These are phyloP conservation scores for Bovichtus diacanthus DNA, from an alignment of 2,797 vertebrate species.

Conservation along the genomic window DNA sequence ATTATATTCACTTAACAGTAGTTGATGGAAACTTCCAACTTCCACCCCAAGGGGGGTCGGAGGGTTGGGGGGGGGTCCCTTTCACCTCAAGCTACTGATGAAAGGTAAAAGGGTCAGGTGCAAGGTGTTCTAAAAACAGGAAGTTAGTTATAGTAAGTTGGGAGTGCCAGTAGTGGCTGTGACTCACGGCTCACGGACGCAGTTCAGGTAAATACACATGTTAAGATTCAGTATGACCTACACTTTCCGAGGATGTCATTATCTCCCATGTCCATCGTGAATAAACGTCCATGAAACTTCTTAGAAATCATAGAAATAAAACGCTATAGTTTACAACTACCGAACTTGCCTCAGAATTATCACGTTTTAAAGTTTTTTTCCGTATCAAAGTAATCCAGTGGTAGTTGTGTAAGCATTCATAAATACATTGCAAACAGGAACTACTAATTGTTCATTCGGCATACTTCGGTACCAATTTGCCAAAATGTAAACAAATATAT, in stretches of 20 bases:
- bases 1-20: slow-evolving; percentile 10
- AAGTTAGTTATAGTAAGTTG: background rate
- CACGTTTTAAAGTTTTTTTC: background rate
- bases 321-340: too few relatives aligned
- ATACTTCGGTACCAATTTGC: background rate
- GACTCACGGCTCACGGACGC: background rate
- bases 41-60: background rate
- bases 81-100: background rate
- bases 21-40: background rate
- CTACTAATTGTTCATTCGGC: background rate
- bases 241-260: background rate
- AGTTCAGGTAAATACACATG: background rate
- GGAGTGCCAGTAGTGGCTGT: background rate
- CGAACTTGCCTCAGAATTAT: background rate
- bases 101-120: background rate
- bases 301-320: background rate
- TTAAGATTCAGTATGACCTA: background rate
- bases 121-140: background rate
- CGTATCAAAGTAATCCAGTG: background rate
- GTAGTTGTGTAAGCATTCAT: background rate
- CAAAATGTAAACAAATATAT: background rate
- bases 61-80: background rate
- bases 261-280: background rate
- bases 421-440: background rate
- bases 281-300: background rate